Base-by-base conservation (phyloP, 1,140 invertebrate genomes). In the Drosophila asahinai region DNA sequence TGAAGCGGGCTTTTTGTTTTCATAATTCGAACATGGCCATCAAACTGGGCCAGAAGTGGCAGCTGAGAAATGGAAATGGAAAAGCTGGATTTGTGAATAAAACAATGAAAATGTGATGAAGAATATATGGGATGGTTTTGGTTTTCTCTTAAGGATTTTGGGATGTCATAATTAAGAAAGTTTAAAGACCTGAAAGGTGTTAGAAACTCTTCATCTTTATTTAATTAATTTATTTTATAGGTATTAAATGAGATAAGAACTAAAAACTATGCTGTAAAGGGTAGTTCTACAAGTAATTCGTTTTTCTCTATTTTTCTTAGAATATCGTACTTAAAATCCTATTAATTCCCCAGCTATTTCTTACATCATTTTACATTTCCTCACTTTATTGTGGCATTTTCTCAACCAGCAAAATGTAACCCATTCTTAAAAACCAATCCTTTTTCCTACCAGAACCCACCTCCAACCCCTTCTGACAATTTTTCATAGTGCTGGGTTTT, bases 1-100 rank as follows among this genome's bases (percentile, higher is more conserved):
- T 82, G 73, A 51, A 71, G 11, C 45, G 48, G 48, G 30, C 45
- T 67, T 66, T 74, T 66, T 48, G 60, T 73, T 62, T 81, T 42
- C 43, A 65, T 59, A 58, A 71, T 60, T 79, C 47, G 27, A 47
- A 51, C 48, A 36, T 45, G 55, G 57, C 83, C 57, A 80, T 51
- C 49, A 64, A 75, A 73, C 63, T 72, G 42, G 45, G 60, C 33
- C 55, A 79, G 27, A 25, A 25, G 11, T 40, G 47, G 25, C 81
- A 84, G 59, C 58, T 83, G 71, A 42, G n/a, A 11, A 33, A 42
- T 36, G 43, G 14, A 40, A 62, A 47, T 25, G 9, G 9, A 30
- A 72, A 64, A 54, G 30, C 17, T 38, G n/a, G 40, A 33, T 25
- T 5, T 22, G 11, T n/a, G 40, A 47, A 43, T 25, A 43, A 33